These are phyloP conservation scores for Dryomyza anilis DNA, from an alignment of 2,888 invertebrate species.

Conservation along the genomic window DNA sequence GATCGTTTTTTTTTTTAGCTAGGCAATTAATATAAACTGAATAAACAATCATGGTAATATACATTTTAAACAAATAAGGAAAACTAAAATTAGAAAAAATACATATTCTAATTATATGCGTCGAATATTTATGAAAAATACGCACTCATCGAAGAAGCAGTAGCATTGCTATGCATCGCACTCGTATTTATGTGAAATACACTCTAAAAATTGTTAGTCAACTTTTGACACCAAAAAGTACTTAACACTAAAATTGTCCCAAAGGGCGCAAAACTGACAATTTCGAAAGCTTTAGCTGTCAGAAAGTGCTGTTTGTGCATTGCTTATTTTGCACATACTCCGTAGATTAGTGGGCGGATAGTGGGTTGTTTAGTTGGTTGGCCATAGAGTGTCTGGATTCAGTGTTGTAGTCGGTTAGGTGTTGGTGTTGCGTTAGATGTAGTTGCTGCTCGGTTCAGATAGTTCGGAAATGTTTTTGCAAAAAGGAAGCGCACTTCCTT, in stretches of 20 bases:
- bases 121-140: too few species aligned
- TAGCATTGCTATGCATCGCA: too few species aligned
- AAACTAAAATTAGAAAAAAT: too few species aligned
- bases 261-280: constrained; percentile 12
- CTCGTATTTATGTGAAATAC: not conserved
- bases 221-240: constrained; percentile 26
- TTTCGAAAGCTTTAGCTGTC: constrained; percentile 8
- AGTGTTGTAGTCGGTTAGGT: not conserved
- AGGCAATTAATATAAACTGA: too few species aligned
- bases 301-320: not conserved
- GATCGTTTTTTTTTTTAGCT: too few species aligned
- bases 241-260: constrained; percentile 28
- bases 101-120: too few species aligned
- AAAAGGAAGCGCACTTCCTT: constrained; percentile 2
- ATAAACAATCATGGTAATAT: too few species aligned
- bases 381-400: not conserved
- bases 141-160: too few species aligned
- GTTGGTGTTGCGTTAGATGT: too few species aligned
- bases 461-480: not conserved
- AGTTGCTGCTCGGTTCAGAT: too few species aligned
- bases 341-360: not conserved
- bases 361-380: not conserved
- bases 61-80: too few species aligned
- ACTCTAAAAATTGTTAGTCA: constrained; percentile 2
- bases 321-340: not conserved